Evolutionary conservation across 2,888 invertebrate species (phyloP), one percentile per base, ranked within the genome.

Genomic region (Lymantria dispar): DNA sequence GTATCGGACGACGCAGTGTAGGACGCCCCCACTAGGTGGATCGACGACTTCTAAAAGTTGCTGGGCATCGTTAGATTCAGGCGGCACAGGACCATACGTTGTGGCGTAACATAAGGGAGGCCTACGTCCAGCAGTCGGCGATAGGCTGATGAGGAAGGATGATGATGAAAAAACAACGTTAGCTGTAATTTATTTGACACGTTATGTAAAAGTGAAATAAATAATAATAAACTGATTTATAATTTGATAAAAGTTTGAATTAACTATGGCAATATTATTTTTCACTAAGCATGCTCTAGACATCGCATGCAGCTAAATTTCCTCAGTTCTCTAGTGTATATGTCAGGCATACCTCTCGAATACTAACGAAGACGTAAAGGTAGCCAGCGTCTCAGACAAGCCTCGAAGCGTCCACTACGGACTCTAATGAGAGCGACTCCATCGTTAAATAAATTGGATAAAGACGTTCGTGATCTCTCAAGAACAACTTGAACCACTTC

Each of bases 381-480:
- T 79, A 78, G 78, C 80, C 78, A 74, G 70, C 70, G 67, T 57
- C 60, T 59, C 69, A 68, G 62, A 64, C 66, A 59, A 58, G 58
- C 68, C 64, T 68, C 64, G 43, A 64, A 55, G 55, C 64, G 84
- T 83, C 84, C 88, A 83, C 81, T 82, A 78, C 79, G 73, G 68
- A 74, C 82, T 76, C 86, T 90, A 90, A 91, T 89, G 90, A 90
- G 88, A 78, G 80, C 80, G 81, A 83, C 81, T 82, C 78, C 85
- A 78, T 90, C 90, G 87, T 91, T 91, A 90, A 89, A 91, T 87
- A 90, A 90, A 91, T 91, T 90, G 90, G 88, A 89, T 89, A 90
- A 90, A 90, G 90, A 91, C 90, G 85, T 85, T 83, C 87, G 83
- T 87, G 90, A 90, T 87, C 88, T 89, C 86, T 91, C 83, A 83